Conservation (phyloP, 2,797 vertebrate species). For the Cichlasoma orientale region DNA sequence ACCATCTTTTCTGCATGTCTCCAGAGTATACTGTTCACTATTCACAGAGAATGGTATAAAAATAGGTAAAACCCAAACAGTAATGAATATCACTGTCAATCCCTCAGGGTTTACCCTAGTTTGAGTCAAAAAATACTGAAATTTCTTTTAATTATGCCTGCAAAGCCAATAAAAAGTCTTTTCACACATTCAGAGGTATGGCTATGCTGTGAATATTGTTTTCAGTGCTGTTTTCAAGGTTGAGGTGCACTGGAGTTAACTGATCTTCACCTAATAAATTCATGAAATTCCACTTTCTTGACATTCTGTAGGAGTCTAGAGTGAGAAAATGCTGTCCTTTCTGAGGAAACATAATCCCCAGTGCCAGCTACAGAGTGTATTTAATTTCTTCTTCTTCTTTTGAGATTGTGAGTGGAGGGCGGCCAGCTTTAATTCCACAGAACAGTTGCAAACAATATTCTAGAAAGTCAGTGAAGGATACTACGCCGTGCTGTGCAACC, state of each 20-base stretch:
- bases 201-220: not conserved
- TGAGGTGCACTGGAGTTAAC: conserved; percentile 34
- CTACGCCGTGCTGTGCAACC: conserved; percentile 16
- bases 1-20: conserved; percentile 22
- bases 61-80: conserved; percentile 8
- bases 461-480: conserved; percentile 32
- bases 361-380: conserved; percentile 41
- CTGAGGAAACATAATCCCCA: conserved; percentile 60
- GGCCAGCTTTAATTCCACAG: conserved; percentile 39
- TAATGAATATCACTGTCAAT: conserved; percentile 23
- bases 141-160: conserved; percentile 31
- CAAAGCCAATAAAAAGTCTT: conserved; percentile 13
- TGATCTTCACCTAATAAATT: conserved; percentile 52
- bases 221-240: conserved; percentile 13
- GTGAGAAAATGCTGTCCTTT: conserved; percentile 49
- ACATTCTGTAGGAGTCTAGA: conserved; percentile 46
- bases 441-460: conserved; percentile 39
- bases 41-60: conserved; percentile 13
- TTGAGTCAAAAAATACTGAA: not conserved
- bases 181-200: conserved; percentile 2
- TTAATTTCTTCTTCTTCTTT: conserved; percentile 41
- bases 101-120: not conserved
- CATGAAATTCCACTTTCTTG: conserved; percentile 59
- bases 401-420: conserved; percentile 42
- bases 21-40: conserved; percentile 18